phyloP scores from a whole-genome alignment of 2,888 invertebrate species.

The Leptura quadrifasciata region DNA sequence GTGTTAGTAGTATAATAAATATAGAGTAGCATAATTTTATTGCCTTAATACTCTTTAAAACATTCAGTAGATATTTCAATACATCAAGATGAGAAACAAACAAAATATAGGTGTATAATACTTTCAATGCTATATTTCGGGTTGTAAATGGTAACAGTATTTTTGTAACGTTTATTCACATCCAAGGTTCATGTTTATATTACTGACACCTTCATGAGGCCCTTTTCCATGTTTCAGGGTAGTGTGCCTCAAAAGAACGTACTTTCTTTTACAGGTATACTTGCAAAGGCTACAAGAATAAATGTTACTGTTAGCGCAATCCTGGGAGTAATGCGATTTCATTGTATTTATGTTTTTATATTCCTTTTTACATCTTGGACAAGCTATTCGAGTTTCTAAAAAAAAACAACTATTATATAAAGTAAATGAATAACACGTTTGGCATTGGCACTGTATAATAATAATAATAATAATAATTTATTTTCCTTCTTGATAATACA shows the following conservation, averaged over 20 bases:
- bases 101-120: no score
- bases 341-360: constrained; percentile 54
- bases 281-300: constrained; percentile 46
- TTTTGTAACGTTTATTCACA: neutral
- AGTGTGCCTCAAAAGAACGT: constrained; percentile 17
- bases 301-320: constrained; percentile 47
- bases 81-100: no score
- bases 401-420: constrained; percentile 2
- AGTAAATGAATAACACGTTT: neutral
- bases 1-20: neutral
- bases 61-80: no score
- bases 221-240: neutral
- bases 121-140: no score
- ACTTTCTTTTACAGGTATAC: constrained; percentile 48
- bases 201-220: neutral
- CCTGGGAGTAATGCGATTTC: constrained; percentile 52
- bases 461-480: no score
- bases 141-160: no score
- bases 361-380: constrained; percentile 49
- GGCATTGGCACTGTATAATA: neutral
- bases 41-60: no score
- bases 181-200: neutral
- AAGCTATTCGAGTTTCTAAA: constrained; percentile 41
- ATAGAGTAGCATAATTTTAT: neutral
- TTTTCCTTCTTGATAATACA: no score